Percentiles rank a stretch among this genome's conserved stretches.
Evolutionary conservation across 2,888 invertebrate genomes (phyloP).

Genomic region (Drosophila fungiperda): DNA sequence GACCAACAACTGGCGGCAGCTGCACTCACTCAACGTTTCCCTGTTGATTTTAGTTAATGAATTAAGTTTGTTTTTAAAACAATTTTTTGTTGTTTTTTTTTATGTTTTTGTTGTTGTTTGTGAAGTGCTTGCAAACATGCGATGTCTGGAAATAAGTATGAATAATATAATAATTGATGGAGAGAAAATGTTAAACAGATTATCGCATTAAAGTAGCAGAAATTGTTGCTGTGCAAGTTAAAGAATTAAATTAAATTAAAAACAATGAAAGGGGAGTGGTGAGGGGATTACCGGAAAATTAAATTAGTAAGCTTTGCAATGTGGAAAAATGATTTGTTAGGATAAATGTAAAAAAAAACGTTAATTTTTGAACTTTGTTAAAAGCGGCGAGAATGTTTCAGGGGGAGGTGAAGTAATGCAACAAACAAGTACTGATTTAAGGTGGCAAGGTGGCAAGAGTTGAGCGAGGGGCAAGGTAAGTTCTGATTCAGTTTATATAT

Average conservation of each 20-base stretch:
- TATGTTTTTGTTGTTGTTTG: conserved; percentile 2
- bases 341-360: background rate
- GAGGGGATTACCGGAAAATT: background rate
- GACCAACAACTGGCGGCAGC: conserved; percentile 24
- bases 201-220: conserved; percentile 19
- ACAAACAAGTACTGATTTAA: background rate
- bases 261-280: background rate
- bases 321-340: background rate
- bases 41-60: conserved; percentile 69
- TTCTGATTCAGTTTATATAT: background rate
- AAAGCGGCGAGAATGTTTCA: conserved; percentile 3
- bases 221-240: background rate
- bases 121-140: conserved; percentile 65
- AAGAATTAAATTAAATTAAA: background rate
- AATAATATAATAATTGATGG: conserved; percentile 14
- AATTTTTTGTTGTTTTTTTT: conserved; percentile 13
- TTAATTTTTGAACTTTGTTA: background rate
- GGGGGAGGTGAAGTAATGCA: background rate
- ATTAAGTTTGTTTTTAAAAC: conserved; percentile 63
- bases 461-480: background rate
- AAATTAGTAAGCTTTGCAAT: background rate
- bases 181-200: conserved; percentile 3
- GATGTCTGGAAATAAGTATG: conserved; percentile 32
- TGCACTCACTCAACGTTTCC: conserved; percentile 9
- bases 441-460: too few relatives aligned